These are phyloP conservation scores for Ormyrus labotus DNA, from an alignment of 2,888 invertebrate species.

Conservation along the genomic window DNA sequence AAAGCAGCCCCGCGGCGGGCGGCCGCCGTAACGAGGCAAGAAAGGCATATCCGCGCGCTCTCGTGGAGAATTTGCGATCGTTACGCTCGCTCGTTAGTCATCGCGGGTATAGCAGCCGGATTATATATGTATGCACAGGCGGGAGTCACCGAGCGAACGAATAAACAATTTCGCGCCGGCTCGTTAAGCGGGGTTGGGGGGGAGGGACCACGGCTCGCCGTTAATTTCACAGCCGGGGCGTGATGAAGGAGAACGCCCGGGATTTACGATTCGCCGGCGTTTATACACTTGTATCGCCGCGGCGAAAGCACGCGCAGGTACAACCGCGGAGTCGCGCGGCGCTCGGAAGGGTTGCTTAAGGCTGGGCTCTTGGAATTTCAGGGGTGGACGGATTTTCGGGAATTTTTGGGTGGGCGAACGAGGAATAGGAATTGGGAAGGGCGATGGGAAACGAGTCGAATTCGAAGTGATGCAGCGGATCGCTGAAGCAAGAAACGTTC, in stretches of 20 bases:
- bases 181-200: constrained; percentile 20
- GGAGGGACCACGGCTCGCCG: constrained; percentile 16
- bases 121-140: constrained; percentile 19
- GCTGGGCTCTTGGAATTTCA: neutral
- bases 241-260: neutral
- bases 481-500: too few relatives aligned
- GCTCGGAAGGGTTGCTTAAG: neutral
- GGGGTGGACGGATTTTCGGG: too few relatives aligned
- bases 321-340: neutral
- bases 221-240: constrained; percentile 25
- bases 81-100: constrained; percentile 24
- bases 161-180: constrained; percentile 42
- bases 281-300: constrained; percentile 1
- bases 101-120: neutral
- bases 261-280: constrained; percentile 23
- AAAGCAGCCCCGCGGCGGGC: neutral
- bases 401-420: too few relatives aligned
- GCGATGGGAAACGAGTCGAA: too few relatives aligned
- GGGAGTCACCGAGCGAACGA: constrained; percentile 1
- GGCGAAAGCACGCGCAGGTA: neutral
- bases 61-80: neutral
- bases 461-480: too few relatives aligned
- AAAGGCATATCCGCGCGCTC: neutral
- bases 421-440: too few relatives aligned
- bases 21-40: neutral